These are phyloP conservation scores for Hirundo rustica DNA, from an alignment of 2,797 vertebrate genomes.

Conservation along the genomic window DNA sequence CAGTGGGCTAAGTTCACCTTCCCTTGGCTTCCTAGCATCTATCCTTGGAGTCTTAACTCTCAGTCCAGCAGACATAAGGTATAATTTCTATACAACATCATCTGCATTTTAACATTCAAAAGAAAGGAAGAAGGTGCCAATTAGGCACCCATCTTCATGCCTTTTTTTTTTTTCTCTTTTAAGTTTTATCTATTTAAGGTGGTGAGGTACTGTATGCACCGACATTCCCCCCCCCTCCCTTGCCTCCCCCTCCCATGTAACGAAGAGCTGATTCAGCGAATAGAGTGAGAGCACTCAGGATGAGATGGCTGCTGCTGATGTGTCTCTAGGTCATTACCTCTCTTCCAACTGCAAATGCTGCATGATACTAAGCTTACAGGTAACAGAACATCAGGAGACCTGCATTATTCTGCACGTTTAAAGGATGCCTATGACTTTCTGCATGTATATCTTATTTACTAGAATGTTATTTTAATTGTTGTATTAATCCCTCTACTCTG, in stretches of 20 bases:
- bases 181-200: conserved; percentile 76
- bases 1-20: conserved; percentile 67
- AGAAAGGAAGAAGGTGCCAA: conserved; percentile 49
- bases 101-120: conserved; percentile 60
- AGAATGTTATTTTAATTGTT: conserved; percentile 52
- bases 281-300: conserved; percentile 82
- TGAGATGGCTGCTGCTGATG: conserved; percentile 91
- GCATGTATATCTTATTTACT: conserved; percentile 69
- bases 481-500: conserved; percentile 59
- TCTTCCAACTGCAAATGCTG: conserved; percentile 82
- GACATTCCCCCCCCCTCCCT: conserved; percentile 63
- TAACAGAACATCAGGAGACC: conserved; percentile 78
- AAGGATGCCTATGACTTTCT: conserved; percentile 67
- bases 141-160: conserved; percentile 4
- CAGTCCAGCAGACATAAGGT: conserved; percentile 68
- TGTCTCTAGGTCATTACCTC: conserved; percentile 89
- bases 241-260: conserved; percentile 75
- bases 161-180: background rate
- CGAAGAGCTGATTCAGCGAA: conserved; percentile 94
- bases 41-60: conserved; percentile 68
- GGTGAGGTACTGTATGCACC: conserved; percentile 81
- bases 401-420: conserved; percentile 68
- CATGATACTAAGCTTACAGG: conserved; percentile 86
- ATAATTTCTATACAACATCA: conserved; percentile 65
- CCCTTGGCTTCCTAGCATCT: conserved; percentile 57